phyloP scores from a whole-genome alignment of 1,140 invertebrate species.

The Microplitis demolitor region DNA sequence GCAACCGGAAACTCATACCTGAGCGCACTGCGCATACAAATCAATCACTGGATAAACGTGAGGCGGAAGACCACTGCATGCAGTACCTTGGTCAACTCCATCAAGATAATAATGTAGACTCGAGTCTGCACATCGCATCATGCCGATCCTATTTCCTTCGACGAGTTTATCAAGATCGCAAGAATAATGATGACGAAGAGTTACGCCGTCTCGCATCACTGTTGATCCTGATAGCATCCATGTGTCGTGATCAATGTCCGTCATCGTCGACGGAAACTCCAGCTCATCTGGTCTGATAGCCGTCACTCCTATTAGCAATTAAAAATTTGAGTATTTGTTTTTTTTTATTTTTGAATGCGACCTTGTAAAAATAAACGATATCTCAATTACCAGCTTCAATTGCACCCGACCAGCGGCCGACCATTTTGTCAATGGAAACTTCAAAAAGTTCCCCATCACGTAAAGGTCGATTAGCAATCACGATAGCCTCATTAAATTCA shows the following conservation, averaged over 20 bases:
- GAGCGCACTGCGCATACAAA: slow-evolving; percentile 91
- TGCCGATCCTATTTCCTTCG: slow-evolving; percentile 77
- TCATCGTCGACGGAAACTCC: slow-evolving; percentile 87
- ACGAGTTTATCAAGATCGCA: slow-evolving; percentile 82
- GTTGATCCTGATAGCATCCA: slow-evolving; percentile 88
- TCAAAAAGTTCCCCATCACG: slow-evolving; percentile 92
- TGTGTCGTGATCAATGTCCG: slow-evolving; percentile 89
- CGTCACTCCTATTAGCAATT: slow-evolving; percentile 71
- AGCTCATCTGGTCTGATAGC: slow-evolving; percentile 86
- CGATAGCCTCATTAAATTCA: slow-evolving; percentile 94
- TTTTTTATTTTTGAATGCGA: not conserved
- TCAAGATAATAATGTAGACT: slow-evolving; percentile 90
- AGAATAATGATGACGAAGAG: slow-evolving; percentile 80
- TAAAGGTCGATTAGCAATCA: slow-evolving; percentile 86
- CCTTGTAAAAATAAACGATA: slow-evolving; percentile 11
- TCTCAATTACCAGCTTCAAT: slow-evolving; percentile 75
- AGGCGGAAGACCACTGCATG: slow-evolving; percentile 79
- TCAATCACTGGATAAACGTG: slow-evolving; percentile 94
- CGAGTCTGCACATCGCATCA: slow-evolving; percentile 85
- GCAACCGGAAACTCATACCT: slow-evolving; percentile 66
- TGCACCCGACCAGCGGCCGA: slow-evolving; percentile 89
- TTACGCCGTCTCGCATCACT: slow-evolving; percentile 83
- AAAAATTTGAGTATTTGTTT: not conserved
- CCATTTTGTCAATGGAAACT: slow-evolving; percentile 88
- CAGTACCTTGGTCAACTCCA: slow-evolving; percentile 87